Percentiles rank a stretch among this genome's conserved stretches.
phyloP scores from a whole-genome alignment of 2,113 vertebrate genomes.

The Lagenorhynchus albirostris region DNA sequence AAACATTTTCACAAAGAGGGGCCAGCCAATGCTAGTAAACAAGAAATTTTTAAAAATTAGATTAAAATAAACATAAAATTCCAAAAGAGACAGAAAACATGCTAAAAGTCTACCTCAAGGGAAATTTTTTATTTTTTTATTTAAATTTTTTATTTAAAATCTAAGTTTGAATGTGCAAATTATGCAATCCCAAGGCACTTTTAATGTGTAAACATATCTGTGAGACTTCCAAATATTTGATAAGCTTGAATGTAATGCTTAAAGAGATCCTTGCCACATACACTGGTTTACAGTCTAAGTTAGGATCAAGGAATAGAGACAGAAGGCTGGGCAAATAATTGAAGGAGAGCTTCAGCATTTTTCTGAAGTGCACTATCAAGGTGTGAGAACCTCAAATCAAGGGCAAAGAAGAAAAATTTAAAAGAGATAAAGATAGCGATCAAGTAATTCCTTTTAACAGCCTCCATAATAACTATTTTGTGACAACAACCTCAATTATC shows the following conservation, averaged over 20 bases:
- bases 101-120: background rate
- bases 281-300: background rate
- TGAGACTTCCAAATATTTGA: slow-evolving; percentile 59
- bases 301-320: background rate
- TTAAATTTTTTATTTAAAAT: slow-evolving; percentile 3
- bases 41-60: background rate
- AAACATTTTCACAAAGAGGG: slow-evolving; percentile 32
- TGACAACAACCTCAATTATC: slow-evolving; percentile 27
- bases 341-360: slow-evolving; percentile 4
- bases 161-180: slow-evolving; percentile 45
- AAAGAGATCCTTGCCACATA: slow-evolving; percentile 44
- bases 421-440: slow-evolving; percentile 19
- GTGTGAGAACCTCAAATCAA: slow-evolving; percentile 34
- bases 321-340: background rate
- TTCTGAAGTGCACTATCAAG: slow-evolving; percentile 13
- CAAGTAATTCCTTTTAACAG: slow-evolving; percentile 20
- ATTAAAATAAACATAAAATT: slow-evolving; percentile 25
- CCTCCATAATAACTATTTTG: slow-evolving; percentile 22
- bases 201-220: slow-evolving; percentile 45
- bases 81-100: background rate
- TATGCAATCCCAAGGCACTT: slow-evolving; percentile 32
- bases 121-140: background rate
- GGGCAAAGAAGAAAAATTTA: slow-evolving; percentile 45
- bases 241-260: slow-evolving; percentile 38
- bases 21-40: background rate